Evolutionary conservation across 2,797 vertebrate species (phyloP), one percentile per base, ranked within the genome.

Genomic region (Apogon talboti): DNA sequence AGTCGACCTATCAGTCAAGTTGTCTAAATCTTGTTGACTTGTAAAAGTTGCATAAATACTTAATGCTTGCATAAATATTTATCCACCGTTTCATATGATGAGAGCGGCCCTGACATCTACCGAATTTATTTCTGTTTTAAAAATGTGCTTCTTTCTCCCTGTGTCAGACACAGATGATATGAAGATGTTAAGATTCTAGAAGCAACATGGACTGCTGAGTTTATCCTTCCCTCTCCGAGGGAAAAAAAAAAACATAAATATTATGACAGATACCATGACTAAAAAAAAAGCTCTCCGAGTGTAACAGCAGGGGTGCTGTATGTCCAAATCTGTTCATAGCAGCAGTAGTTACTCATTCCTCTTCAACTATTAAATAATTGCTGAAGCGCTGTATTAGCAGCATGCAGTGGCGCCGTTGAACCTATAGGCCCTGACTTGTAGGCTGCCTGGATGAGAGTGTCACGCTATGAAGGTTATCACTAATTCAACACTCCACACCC

Each of bases 401-500:
- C 6, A 18, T 52, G 21, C 52, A 63, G 50, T 65, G 54, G 2
- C 35, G 56, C 76, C 76, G 74, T 62, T 44, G 70, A 74, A 83
- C 50, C 75, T 37, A 28, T 28, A 2, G 61, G 49, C 72, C 56
- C 48, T 45, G 70, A 79, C 84, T 87, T 68, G 67, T 21, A 71
- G 66, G 76, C 71, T 33, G 70, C 43, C 59, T 66, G 46, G 76
- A 71, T 51, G 53, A 53, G 43, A 65, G 66, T 74, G 69, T 80
- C 81, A 51, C 74, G 73, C 75, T 85, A 79, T 92, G 78, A 88
- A 91, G 91, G 90, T 94, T 91, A 91, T 94, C 90, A 91, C 87
- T 94, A 92, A 95, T 95, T 95, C 92, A 95, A 92, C 92, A 91
- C 87, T 80, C 79, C 78, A 61, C 75, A 79, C 85, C 71, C 70